phyloP scores from a whole-genome alignment of 2,888 invertebrate genomes.

The Hemicrepidius hirtus region DNA sequence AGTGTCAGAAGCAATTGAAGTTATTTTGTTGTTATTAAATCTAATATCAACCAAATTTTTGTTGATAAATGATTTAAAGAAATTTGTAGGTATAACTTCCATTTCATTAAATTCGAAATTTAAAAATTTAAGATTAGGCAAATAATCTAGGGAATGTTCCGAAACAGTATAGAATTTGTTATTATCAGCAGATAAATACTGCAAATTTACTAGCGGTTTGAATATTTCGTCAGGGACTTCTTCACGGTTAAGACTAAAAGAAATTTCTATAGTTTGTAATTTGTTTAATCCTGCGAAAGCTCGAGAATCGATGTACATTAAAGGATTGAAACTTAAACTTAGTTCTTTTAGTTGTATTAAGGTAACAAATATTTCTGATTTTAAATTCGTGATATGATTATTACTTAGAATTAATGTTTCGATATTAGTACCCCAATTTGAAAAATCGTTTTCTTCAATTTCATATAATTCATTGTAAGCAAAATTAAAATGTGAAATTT shows the following conservation, averaged over 20 bases:
- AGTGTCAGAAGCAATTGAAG: constrained; percentile 79
- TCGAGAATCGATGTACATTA: constrained; percentile 86
- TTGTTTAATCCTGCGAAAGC: constrained; percentile 86
- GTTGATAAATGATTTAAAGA: constrained; percentile 82
- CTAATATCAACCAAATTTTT: constrained; percentile 85
- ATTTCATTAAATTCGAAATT: constrained; percentile 92
- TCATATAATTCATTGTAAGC: constrained; percentile 91
- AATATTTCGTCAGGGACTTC: constrained; percentile 86
- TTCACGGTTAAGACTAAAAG: constrained; percentile 88
- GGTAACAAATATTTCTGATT: constrained; percentile 82
- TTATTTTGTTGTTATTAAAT: constrained; percentile 87
- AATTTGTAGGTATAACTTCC: constrained; percentile 79
- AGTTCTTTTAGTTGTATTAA: constrained; percentile 88
- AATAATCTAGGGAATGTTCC: constrained; percentile 81
- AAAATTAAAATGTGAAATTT: constrained; percentile 89
- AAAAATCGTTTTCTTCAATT: constrained; percentile 85
- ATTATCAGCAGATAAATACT: constrained; percentile 91
- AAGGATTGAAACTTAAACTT: constrained; percentile 92
- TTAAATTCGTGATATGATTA: constrained; percentile 86
- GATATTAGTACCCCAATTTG: constrained; percentile 85
- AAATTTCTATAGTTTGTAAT: constrained; percentile 88
- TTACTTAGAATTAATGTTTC: constrained; percentile 88
- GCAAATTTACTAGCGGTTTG: constrained; percentile 82
- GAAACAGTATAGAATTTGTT: constrained; percentile 87
- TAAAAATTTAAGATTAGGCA: constrained; percentile 84